These are phyloP conservation scores for Hephaestus fuliginosus DNA, from an alignment of 2,797 vertebrate genomes.

Conservation along the genomic window DNA sequence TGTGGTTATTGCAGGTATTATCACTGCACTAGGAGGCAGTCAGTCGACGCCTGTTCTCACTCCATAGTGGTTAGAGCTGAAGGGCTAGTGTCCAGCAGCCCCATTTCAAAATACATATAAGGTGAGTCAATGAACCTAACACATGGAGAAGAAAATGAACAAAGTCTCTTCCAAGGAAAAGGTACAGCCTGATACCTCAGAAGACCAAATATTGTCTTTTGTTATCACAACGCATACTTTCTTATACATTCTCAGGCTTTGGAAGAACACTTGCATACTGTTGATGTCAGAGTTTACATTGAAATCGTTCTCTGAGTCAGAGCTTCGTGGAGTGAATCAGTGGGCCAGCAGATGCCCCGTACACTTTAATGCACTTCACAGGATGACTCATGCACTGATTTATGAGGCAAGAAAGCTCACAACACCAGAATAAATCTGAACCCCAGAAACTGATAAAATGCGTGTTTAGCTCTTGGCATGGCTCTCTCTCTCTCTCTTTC, in stretches of 20 bases:
- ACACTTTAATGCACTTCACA: conserved; percentile 24
- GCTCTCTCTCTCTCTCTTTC: conserved; percentile 28
- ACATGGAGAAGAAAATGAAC: conserved; percentile 22
- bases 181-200: conserved; percentile 1
- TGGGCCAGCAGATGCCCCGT: conserved; percentile 46
- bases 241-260: neutral
- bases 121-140: conserved; percentile 35
- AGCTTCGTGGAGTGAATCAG: conserved; percentile 15
- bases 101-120: conserved; percentile 43
- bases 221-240: neutral
- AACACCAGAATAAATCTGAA: conserved; percentile 60
- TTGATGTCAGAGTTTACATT: conserved; percentile 16
- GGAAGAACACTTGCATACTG: conserved; percentile 1
- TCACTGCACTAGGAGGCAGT: conserved; percentile 56
- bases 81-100: conserved; percentile 39
- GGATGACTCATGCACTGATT: conserved; percentile 57
- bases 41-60: conserved; percentile 59
- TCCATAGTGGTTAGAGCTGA: conserved; percentile 52
- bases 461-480: conserved; percentile 66
- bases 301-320: conserved; percentile 31
- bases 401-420: conserved; percentile 65
- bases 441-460: conserved; percentile 69
- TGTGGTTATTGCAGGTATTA: conserved; percentile 68
- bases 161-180: conserved; percentile 43
- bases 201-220: conserved; percentile 42